Conservation (phyloP, 2,888 invertebrate species). For the Clunio marinus region DNA sequence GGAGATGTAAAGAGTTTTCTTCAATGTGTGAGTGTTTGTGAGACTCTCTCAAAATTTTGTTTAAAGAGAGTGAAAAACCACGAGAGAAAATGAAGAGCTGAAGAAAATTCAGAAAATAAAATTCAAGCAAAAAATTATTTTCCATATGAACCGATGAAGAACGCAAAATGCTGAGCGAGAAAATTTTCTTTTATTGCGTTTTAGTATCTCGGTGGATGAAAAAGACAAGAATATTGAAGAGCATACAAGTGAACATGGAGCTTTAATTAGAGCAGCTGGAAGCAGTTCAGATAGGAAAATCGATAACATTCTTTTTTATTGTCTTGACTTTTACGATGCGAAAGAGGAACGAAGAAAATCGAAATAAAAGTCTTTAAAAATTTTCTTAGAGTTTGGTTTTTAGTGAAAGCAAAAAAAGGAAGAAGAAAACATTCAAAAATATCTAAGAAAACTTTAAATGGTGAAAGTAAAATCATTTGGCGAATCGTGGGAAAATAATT, state of each 20-base stretch:
- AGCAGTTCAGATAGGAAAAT: slow-evolving; percentile 23
- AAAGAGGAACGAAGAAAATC: no score
- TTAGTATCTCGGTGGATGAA: neutral
- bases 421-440: neutral
- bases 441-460: neutral
- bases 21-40: no score
- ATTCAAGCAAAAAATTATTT: neutral
- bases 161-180: slow-evolving; percentile 14
- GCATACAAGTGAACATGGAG: slow-evolving; percentile 31
- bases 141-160: slow-evolving; percentile 9
- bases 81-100: neutral
- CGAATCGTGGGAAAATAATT: slow-evolving; percentile 11
- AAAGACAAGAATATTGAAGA: slow-evolving; percentile 9
- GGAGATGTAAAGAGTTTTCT: no score
- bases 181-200: slow-evolving; percentile 8
- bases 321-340: slow-evolving; percentile 13
- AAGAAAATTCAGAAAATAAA: neutral
- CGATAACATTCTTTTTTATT: slow-evolving; percentile 31
- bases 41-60: neutral
- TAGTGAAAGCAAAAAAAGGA: neutral
- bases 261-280: slow-evolving; percentile 36
- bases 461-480: neutral
- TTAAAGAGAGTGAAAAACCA: neutral
- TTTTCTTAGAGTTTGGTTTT: neutral
- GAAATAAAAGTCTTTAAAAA: slow-evolving; percentile 16